These are phyloP conservation scores for Lynx canadensis DNA, from an alignment of 2,113 vertebrate species.

Conservation along the genomic window DNA sequence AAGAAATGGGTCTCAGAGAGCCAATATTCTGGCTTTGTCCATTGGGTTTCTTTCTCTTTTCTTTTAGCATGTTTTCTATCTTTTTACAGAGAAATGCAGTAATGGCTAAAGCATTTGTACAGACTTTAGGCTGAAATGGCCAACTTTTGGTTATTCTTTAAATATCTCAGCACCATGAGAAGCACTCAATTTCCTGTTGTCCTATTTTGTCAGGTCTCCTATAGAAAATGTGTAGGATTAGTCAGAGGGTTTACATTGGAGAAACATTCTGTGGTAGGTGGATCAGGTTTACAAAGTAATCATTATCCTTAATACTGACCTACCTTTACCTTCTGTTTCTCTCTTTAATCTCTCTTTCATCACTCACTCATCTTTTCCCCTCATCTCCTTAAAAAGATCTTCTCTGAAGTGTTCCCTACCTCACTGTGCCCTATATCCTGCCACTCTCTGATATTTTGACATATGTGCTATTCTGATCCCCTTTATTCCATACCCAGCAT, in stretches of 20 bases:
- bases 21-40: not conserved
- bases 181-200: not conserved
- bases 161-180: not conserved
- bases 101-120: not conserved
- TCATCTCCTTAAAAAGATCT: not conserved
- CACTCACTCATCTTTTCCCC: not conserved
- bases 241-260: not conserved
- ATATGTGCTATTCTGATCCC: not conserved
- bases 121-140: not conserved
- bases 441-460: not conserved
- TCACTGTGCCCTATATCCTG: not conserved
- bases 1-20: not conserved
- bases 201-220: not conserved
- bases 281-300: not conserved
- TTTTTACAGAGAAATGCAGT: not conserved
- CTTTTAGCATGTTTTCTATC: not conserved
- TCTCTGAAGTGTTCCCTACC: not conserved
- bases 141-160: not conserved
- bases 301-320: not conserved
- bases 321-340: not conserved
- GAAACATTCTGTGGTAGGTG: not conserved
- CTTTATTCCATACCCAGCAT: not conserved
- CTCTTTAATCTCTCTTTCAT: not conserved
- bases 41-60: not conserved
- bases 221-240: not conserved